Conservation (phyloP, 2,888 invertebrate genomes). For the Cancer borealis region DNA sequence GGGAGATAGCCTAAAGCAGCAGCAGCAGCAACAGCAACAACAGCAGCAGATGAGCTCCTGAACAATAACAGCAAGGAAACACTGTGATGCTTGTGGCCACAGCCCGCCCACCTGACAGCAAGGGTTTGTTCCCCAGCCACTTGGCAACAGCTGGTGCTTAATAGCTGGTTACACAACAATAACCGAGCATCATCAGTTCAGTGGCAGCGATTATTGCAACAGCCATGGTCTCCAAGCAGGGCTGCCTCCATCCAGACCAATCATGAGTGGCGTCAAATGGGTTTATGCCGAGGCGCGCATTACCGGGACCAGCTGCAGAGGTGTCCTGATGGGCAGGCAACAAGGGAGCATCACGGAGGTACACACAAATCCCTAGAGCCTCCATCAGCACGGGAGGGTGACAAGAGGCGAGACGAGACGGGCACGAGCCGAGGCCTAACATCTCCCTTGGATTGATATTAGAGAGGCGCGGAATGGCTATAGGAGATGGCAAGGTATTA, state of each 20-base stretch:
- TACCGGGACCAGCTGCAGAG: background rate
- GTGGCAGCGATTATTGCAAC: constrained; percentile 10
- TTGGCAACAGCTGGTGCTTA: background rate
- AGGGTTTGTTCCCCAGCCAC: background rate
- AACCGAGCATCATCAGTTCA: constrained; percentile 20
- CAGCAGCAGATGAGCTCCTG: too few relatives aligned
- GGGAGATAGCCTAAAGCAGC: too few relatives aligned
- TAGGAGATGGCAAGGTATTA: background rate
- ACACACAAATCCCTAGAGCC: background rate
- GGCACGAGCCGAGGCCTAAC: background rate
- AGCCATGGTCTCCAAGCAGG: background rate
- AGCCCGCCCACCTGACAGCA: background rate
- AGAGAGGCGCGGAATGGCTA: background rate
- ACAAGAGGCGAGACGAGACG: background rate
- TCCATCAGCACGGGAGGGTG: background rate
- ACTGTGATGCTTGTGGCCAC: background rate
- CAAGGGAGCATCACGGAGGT: background rate
- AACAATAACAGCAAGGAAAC: too few relatives aligned
- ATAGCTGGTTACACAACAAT: constrained; percentile 3
- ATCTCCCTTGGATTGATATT: background rate
- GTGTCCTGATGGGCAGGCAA: background rate
- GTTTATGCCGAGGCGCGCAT: background rate
- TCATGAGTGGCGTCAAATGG: background rate
- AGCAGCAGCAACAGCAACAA: too few relatives aligned
- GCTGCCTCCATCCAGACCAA: background rate